Conservation (phyloP, 2,888 invertebrate genomes). For the Aleiodes alternator region DNA sequence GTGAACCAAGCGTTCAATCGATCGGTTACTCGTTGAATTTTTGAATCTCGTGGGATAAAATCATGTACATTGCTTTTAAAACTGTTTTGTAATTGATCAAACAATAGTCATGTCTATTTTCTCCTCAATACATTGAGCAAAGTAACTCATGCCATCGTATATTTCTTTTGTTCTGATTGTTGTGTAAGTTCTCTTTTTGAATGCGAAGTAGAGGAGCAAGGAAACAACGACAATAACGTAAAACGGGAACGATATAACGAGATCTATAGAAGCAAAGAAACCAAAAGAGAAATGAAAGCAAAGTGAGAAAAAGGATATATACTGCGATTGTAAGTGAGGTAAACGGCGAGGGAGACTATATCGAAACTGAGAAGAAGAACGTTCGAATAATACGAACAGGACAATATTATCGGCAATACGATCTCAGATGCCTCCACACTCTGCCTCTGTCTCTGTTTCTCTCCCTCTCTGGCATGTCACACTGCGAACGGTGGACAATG, state of each 20-base stretch:
- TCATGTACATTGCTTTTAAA: background rate
- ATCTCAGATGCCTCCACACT: slow-evolving; percentile 64
- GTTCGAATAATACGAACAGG: slow-evolving; percentile 56
- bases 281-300: slow-evolving; percentile 39
- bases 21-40: slow-evolving; percentile 18
- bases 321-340: background rate
- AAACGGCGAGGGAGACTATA: slow-evolving; percentile 54
- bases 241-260: slow-evolving; percentile 45
- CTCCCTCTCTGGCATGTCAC: slow-evolving; percentile 59
- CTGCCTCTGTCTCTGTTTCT: background rate
- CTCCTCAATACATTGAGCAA: background rate
- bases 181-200: slow-evolving; percentile 12
- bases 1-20: slow-evolving; percentile 42
- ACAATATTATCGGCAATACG: slow-evolving; percentile 71
- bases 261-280: slow-evolving; percentile 41
- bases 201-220: slow-evolving; percentile 16
- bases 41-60: slow-evolving; percentile 6
- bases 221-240: slow-evolving; percentile 32
- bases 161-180: slow-evolving; percentile 30
- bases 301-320: slow-evolving; percentile 17
- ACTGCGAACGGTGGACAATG: slow-evolving; percentile 67
- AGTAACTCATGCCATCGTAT: slow-evolving; percentile 6
- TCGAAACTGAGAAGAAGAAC: slow-evolving; percentile 52
- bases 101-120: background rate
- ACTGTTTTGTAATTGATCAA: slow-evolving; percentile 15